Percentiles rank a stretch among this genome's conserved stretches.
phyloP scores from a whole-genome alignment of 2,888 invertebrate species.

The Dione vanillae region DNA sequence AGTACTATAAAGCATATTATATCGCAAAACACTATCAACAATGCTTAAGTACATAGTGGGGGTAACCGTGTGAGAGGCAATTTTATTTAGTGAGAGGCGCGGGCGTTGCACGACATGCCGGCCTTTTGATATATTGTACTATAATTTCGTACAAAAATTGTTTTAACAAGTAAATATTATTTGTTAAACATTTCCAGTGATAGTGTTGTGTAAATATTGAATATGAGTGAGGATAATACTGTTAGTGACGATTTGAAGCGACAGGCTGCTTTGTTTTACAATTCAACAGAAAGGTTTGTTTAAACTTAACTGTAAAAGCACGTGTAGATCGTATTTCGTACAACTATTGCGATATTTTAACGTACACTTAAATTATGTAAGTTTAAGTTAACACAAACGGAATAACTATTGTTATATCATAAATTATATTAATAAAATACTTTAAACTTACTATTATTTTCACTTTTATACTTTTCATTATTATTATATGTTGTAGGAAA shows the following conservation, averaged over 20 bases:
- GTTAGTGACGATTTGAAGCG: constrained; percentile 75
- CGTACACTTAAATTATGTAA: constrained; percentile 31
- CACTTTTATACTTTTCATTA: too few relatives aligned
- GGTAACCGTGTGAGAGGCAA: constrained; percentile 68
- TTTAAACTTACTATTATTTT: too few relatives aligned
- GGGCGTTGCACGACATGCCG: constrained; percentile 74
- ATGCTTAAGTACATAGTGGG: constrained; percentile 57
- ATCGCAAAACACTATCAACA: constrained; percentile 32
- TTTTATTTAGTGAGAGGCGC: constrained; percentile 71
- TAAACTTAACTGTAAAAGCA: constrained; percentile 18
- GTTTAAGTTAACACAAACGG: constrained; percentile 12
- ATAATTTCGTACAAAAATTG: not conserved
- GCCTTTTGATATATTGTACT: constrained; percentile 49
- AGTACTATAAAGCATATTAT: not conserved
- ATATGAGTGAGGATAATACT: constrained; percentile 75
- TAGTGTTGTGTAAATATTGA: constrained; percentile 58
- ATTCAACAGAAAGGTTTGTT: constrained; percentile 75
- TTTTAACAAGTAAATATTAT: constrained; percentile 9
- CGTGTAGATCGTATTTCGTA: constrained; percentile 7
- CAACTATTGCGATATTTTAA: constrained; percentile 19
- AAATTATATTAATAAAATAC: not conserved
- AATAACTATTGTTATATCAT: constrained; percentile 6
- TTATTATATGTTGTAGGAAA: too few relatives aligned
- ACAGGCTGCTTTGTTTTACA: constrained; percentile 79
- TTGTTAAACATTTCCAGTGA: constrained; percentile 43